Conservation (phyloP, 92 coral and sea anemone genomes). For the Zoanthus gigantus region DNA sequence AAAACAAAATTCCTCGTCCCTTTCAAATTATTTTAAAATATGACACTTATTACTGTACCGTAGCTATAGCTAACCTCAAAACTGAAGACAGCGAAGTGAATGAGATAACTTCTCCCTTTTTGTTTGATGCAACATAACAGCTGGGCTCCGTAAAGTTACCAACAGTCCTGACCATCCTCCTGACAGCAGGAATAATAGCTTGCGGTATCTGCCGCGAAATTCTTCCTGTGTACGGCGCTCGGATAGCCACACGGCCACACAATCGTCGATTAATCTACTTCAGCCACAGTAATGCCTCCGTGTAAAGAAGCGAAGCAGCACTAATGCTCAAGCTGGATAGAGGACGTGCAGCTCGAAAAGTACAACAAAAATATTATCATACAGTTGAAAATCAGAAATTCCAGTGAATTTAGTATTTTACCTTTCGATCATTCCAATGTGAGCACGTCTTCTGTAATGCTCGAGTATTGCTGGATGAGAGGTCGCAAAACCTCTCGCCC, state of each 20-base stretch:
- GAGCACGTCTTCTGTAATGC: constrained; percentile 27
- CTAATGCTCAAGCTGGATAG: constrained; percentile 24
- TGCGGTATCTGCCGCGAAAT: constrained; percentile 30
- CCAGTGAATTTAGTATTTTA: neutral
- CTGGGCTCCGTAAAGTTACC: constrained; percentile 21
- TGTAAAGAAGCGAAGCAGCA: constrained; percentile 40
- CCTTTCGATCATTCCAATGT: constrained; percentile 35
- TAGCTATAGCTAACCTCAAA: neutral
- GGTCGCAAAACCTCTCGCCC: constrained; percentile 41
- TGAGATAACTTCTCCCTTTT: constrained; percentile 26
- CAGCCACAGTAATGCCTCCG: constrained; percentile 26
- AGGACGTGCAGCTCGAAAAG: constrained; percentile 26
- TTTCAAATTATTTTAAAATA: neutral
- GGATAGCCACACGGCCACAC: constrained; percentile 43
- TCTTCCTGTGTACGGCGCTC: constrained; percentile 41
- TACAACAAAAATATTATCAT: neutral
- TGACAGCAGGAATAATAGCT: constrained; percentile 15
- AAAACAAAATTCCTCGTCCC: neutral
- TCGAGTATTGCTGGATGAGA: constrained; percentile 33
- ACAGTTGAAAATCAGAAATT: neutral
- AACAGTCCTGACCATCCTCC: constrained; percentile 32
- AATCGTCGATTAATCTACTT: constrained; percentile 4
- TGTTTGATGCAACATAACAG: constrained; percentile 14
- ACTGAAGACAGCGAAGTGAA: neutral
- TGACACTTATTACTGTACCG: neutral